Evolutionary conservation across 2,888 invertebrate species (phyloP).

Genomic region (Orthonevra nobilis): DNA sequence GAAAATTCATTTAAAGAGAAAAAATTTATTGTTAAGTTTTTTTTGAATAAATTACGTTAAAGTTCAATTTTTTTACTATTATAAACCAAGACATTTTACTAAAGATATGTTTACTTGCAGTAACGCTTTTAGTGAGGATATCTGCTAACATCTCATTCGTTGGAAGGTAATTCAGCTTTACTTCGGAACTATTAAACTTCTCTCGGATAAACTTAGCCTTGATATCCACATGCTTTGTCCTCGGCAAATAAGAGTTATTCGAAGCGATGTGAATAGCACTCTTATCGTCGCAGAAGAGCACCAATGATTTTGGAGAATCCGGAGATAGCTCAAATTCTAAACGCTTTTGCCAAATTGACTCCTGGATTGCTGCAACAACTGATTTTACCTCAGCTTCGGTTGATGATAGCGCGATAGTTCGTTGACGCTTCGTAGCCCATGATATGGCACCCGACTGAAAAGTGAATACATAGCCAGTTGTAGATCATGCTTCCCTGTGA

Average conservation of each 20-base stretch:
- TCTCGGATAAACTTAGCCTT: constrained; percentile 56
- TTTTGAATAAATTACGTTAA: no score
- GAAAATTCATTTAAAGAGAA: no score
- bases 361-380: constrained; percentile 58
- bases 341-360: constrained; percentile 60
- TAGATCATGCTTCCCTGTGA: constrained; percentile 29
- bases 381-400: constrained; percentile 71
- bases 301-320: constrained; percentile 29
- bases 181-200: constrained; percentile 16
- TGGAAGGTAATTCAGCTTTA: constrained; percentile 28
- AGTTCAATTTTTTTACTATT: background rate
- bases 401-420: constrained; percentile 61
- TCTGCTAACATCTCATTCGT: constrained; percentile 35
- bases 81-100: no score
- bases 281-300: constrained; percentile 44
- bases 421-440: constrained; percentile 63
- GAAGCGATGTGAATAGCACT: constrained; percentile 43
- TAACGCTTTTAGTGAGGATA: constrained; percentile 27
- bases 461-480: constrained; percentile 61
- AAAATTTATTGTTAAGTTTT: no score
- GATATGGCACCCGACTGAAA: constrained; percentile 56
- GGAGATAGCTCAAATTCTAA: constrained; percentile 38
- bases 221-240: constrained; percentile 59
- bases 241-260: constrained; percentile 41
- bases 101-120: constrained; percentile 15